Evolutionary conservation across 2,888 invertebrate species (phyloP), one percentile per base, ranked within the genome.

Genomic region (Nomada goodeniana): DNA sequence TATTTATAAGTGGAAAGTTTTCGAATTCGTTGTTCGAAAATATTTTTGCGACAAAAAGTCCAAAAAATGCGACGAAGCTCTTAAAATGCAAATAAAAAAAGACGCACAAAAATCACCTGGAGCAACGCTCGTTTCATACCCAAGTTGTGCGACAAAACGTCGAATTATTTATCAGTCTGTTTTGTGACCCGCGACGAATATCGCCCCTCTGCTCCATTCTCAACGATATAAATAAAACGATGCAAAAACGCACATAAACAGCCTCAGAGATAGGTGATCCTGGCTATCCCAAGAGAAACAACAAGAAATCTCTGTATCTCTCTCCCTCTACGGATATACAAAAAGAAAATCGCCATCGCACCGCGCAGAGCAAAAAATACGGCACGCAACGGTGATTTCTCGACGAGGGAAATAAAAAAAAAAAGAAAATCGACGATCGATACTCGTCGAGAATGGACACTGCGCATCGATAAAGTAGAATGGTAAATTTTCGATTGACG

Each of bases 161-260:
- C 15, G 15, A 42, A 67, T 77, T 72, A 71, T 55, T 76, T 64
- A 63, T 64, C 57, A 47, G 47, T 26, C n/a, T 13, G 55, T 55
- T 64, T 53, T 44, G 23, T 44, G 60, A 59, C 15, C 20, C 68
- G 55, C 15, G 7, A 60, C 80, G 26, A 60, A 52, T 57, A 71
- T 61, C 71, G 26, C 44, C 68, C 47, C 78, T 57, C 29, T n/a
- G 71, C 26, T 47, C 4, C 50, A 0, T 20, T 11, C 13, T 13
- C 9, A 20, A 2, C 47, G 70, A 55, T 81, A 81, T 81, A 83
- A 76, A 81, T 81, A 83, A 82, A 71, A 68, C 44, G 70, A 77
- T 74, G 78, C 42, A 64, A 82, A 74, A 71, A 75, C 50, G 69
- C 36, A 79, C 52, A 75, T 79, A 79, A 83, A 83, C 83, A 70